Percentiles rank a stretch among this genome's conserved stretches.
Conservation (phyloP, 2,888 invertebrate genomes). For the Mesodorylaimus sp. region DNA sequence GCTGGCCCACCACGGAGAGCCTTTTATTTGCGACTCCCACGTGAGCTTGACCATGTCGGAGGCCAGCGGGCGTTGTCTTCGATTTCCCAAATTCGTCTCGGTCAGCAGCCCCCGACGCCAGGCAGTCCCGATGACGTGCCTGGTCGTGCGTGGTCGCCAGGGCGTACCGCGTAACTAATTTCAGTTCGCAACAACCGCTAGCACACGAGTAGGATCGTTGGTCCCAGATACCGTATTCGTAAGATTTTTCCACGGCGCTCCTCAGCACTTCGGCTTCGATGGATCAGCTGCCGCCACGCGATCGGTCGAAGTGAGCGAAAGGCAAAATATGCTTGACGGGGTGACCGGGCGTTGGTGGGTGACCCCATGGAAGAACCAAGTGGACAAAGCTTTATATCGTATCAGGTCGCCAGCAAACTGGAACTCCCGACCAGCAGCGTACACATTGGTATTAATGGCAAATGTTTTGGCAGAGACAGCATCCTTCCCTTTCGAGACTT, state of each 20-base stretch:
- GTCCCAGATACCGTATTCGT: not conserved
- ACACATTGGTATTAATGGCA: not conserved
- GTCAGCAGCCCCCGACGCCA: slow-evolving; percentile 10
- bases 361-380: slow-evolving; percentile 10
- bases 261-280: not conserved
- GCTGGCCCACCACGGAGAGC: slow-evolving; percentile 10
- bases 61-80: no score
- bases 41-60: not conserved
- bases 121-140: not conserved
- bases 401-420: slow-evolving; percentile 5
- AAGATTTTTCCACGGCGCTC: no score
- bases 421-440: slow-evolving; percentile 8
- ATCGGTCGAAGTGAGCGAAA: slow-evolving; percentile 10
- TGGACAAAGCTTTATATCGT: slow-evolving; percentile 5
- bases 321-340: slow-evolving; percentile 4
- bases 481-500: not conserved
- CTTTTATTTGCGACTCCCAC: slow-evolving; percentile 2
- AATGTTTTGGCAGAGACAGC: not conserved
- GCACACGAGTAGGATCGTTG: not conserved
- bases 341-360: not conserved
- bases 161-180: slow-evolving; percentile 10
- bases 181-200: slow-evolving; percentile 8
- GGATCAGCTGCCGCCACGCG: slow-evolving; percentile 6
- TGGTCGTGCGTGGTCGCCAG: not conserved
- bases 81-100: not conserved